Percentiles rank a stretch among this genome's conserved stretches.
phyloP scores from a whole-genome alignment of 2,797 vertebrate genomes.

The Xerus rutilus region DNA sequence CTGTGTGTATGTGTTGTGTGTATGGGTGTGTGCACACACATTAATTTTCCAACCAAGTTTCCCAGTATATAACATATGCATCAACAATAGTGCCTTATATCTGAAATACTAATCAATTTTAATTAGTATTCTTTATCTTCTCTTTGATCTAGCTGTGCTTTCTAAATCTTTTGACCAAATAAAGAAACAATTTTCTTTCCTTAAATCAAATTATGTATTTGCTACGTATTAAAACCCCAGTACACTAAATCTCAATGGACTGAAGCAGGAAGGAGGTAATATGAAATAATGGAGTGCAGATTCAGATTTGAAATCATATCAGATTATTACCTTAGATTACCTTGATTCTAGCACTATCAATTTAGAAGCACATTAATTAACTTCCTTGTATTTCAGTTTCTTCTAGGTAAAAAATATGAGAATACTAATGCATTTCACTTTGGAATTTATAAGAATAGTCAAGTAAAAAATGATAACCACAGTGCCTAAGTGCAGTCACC shows the following conservation, averaged over 20 bases:
- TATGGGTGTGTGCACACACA: too few relatives aligned
- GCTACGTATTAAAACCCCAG: neutral
- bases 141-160: neutral
- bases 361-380: neutral
- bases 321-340: neutral
- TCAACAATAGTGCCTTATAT: neutral
- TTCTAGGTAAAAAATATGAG: neutral
- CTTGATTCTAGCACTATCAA: neutral
- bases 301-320: neutral
- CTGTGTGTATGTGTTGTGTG: neutral
- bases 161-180: neutral
- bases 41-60: neutral
- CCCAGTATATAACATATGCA: neutral
- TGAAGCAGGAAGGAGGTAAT: neutral
- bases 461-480: neutral
- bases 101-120: neutral
- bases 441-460: neutral
- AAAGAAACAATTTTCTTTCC: neutral
- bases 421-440: neutral
- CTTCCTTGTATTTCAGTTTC: neutral
- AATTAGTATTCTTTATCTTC: neutral
- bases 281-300: neutral
- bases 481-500: neutral
- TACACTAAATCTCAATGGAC: neutral
- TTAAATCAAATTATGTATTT: neutral